phyloP scores from a whole-genome alignment of 37 sponge, comb jelly and placozoan species.

The Beroe ovata region DNA sequence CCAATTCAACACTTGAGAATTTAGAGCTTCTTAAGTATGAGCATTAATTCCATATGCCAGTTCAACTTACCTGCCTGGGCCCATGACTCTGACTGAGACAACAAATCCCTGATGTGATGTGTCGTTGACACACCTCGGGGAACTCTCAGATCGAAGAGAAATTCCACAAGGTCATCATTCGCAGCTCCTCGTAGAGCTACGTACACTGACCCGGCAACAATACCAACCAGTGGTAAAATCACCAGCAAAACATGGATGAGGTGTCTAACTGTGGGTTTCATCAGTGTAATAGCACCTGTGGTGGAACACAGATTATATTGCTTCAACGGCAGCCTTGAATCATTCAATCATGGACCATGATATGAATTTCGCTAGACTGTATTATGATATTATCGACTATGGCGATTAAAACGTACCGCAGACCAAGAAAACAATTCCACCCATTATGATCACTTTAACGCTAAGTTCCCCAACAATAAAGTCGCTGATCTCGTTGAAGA shows the following conservation, averaged over 20 bases:
- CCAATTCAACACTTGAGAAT: too few species aligned
- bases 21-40: too few species aligned
- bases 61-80: constrained; percentile 49
- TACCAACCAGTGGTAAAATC: constrained; percentile 29
- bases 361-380: too few species aligned
- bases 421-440: not conserved
- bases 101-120: not conserved
- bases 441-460: not conserved
- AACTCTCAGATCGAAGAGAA: constrained; percentile 11
- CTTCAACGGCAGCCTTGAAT: too few species aligned
- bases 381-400: too few species aligned
- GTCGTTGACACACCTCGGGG: not conserved
- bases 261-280: constrained; percentile 24
- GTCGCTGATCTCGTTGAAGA: not conserved
- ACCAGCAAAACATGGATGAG: not conserved
- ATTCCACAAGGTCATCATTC: not conserved
- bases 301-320: too few species aligned
- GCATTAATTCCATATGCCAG: too few species aligned
- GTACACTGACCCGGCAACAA: constrained; percentile 4
- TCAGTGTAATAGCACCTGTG: not conserved
- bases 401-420: not conserved
- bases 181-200: constrained; percentile 27
- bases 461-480: not conserved
- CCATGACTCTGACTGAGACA: not conserved
- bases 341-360: too few species aligned